Evolutionary conservation across 1,140 invertebrate genomes (phyloP).

Genomic region (Mactra quadrangularis): DNA sequence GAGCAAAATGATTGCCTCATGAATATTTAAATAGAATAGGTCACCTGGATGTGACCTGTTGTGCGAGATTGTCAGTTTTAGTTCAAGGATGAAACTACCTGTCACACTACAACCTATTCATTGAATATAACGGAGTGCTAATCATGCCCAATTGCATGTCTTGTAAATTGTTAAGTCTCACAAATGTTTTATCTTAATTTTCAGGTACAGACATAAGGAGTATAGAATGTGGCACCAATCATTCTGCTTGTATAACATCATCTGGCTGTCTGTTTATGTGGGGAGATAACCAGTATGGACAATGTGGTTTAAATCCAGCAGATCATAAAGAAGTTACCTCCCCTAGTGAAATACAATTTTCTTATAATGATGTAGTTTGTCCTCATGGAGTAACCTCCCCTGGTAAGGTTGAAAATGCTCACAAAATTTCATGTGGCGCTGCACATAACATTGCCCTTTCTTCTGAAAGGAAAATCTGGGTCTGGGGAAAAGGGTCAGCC

Average conservation of each 20-base stretch:
- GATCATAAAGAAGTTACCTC: constrained; percentile 61
- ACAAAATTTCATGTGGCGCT: constrained; percentile 90
- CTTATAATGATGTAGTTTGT: constrained; percentile 63
- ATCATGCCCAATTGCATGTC: too few relatives aligned
- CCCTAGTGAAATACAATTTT: constrained; percentile 70
- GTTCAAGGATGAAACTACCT: too few relatives aligned
- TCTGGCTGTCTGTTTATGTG: constrained; percentile 78
- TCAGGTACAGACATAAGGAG: constrained; percentile 71
- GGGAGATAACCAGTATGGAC: constrained; percentile 77
- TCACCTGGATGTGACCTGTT: too few relatives aligned
- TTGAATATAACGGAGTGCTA: too few relatives aligned
- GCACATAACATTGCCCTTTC: constrained; percentile 93
- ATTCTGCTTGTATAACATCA: constrained; percentile 76
- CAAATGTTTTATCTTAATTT: too few relatives aligned
- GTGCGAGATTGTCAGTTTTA: too few relatives aligned
- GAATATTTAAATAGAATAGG: too few relatives aligned
- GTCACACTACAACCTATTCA: too few relatives aligned
- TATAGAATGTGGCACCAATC: constrained; percentile 79
- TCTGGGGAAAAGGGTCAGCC: constrained; percentile 89
- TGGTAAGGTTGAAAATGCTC: constrained; percentile 10
- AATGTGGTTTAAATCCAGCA: constrained; percentile 75
- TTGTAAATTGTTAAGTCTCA: too few relatives aligned
- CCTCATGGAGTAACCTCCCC: constrained; percentile 69
- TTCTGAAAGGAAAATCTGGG: constrained; percentile 92
- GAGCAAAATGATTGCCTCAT: too few relatives aligned